Percentiles rank a stretch among this genome's conserved stretches.
These are phyloP conservation scores for Tachycineta bicolor DNA, from an alignment of 2,113 vertebrate genomes.

Conservation along the genomic window DNA sequence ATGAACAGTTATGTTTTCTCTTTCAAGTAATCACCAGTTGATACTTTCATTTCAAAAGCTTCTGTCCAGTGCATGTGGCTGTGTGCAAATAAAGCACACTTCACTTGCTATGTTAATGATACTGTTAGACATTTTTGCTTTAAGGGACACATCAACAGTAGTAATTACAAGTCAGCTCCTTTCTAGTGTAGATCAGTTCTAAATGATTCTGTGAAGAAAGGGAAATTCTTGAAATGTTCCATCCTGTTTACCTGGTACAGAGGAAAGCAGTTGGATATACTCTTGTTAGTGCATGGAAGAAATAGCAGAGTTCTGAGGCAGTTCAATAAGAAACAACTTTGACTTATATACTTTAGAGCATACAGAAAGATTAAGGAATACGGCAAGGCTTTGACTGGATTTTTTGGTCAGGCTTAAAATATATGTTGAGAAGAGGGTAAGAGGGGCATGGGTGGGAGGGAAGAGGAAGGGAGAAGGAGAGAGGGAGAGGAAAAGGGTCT, in stretches of 20 bases:
- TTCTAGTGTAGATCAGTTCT: not conserved
- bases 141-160: not conserved
- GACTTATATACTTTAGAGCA: not conserved
- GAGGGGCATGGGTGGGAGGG: rapidly evolving
- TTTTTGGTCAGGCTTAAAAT: not conserved
- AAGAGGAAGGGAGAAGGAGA: not conserved
- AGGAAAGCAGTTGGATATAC: not conserved
- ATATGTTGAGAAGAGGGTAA: not conserved
- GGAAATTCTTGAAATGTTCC: not conserved
- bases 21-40: not conserved
- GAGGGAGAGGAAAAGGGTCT: not conserved
- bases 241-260: rapidly evolving
- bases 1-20: not conserved
- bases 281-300: rapidly evolving
- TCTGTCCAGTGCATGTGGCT: not conserved
- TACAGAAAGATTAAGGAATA: not conserved
- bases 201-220: not conserved
- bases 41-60: not conserved
- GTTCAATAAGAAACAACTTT: not conserved
- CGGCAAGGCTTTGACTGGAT: not conserved
- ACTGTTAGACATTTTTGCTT: not conserved
- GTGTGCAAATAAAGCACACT: rapidly evolving
- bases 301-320: not conserved
- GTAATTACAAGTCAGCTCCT: not conserved
- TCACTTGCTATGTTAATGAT: not conserved